Conservation (phyloP, 1,140 invertebrate genomes). For the roundworm (Caenorhabditis elegans) region WBcel235 BX284605.5:11686001-11686500, state of each 20-base stretch:
- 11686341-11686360: background rate
- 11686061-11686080: no score
- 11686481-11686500: no score
- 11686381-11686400: background rate
- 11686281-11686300: background rate
- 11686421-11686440: background rate
- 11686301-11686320: background rate
- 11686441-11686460: background rate
- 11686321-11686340: background rate
- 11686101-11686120: no score
- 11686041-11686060: no score
- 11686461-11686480: no score
- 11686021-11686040: no score
- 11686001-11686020: no score
- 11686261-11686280: background rate
- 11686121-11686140: no score
- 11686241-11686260: background rate
- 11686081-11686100: no score
- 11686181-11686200: background rate
- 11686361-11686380: background rate
- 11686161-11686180: background rate
- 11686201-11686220: constrained; percentile 25
- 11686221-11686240: background rate
- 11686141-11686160: constrained; percentile 18
- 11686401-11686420: background rate